Base-by-base conservation (phyloP, 1,140 invertebrate genomes). In the Hetaerina americana region DNA sequence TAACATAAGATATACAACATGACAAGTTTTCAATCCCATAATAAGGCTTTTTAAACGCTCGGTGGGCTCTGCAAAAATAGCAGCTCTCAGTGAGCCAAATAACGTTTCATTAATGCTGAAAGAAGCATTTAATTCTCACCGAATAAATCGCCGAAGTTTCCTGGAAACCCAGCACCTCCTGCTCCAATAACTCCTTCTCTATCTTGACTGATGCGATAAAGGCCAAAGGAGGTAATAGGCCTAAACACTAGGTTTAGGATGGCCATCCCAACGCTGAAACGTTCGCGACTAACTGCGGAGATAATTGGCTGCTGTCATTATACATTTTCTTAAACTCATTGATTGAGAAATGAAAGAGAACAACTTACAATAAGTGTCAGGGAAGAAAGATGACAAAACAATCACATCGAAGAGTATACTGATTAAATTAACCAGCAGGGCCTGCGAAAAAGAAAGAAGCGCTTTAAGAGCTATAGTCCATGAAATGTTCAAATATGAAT, bases 371-470 rank as follows among this genome's bases (percentile, higher is more conserved):
- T 29, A 28, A 28, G 26, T 2, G 6, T 12, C 0, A 5, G 22
- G 28, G 26, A 70, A 29, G 0, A 28, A 70, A 10, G 26, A 24
- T 29, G 28, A 1, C 10, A 28, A 6, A 0, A 5, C 26, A 24
- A 70, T 3, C 26, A 24, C 66, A 68, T 72, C 28, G 28, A 72
- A 66, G 26, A 29, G n/a, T 72, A 31, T 29, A 68, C 66, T 49
- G 27, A 72, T 68, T 70, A 69, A 28, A 26, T 68, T 57, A 29
- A 66, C 25, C 66, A 68, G 26, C 31, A 70, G 5, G 27, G 25
- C 28, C 22, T 70, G 27, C 12, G 25, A 70, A 28, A 5, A 12
- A 31, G n/a, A n/a, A n/a, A n/a, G n/a, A n/a, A n/a, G n/a, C n/a
- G n/a, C n/a, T n/a, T 1, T 70, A 2, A 28, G n/a, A 5, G 3